These are phyloP conservation scores for Tragulus kanchil DNA, from an alignment of 2,113 vertebrate genomes.

Conservation along the genomic window DNA sequence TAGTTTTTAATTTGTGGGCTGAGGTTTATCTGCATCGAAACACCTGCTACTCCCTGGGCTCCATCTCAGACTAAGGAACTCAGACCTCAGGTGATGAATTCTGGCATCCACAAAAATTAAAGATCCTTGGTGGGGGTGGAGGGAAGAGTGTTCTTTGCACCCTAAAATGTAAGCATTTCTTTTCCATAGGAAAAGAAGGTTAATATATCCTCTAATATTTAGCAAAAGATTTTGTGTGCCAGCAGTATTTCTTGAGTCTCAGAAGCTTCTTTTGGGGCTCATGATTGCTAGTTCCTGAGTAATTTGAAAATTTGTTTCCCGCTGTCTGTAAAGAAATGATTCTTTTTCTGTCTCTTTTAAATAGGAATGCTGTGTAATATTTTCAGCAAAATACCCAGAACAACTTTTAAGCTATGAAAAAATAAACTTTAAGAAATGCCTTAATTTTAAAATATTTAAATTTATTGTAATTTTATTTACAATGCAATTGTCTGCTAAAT, in stretches of 20 bases:
- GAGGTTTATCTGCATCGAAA: neutral
- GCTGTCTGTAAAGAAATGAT: neutral
- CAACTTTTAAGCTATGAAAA: neutral
- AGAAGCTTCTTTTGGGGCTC: neutral
- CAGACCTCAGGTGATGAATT: neutral
- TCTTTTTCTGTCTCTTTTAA: neutral
- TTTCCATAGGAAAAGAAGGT: neutral
- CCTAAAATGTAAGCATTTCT: neutral
- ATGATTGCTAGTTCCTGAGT: neutral
- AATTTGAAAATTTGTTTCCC: neutral
- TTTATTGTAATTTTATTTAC: neutral
- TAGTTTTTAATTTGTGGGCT: neutral
- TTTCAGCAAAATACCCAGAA: neutral
- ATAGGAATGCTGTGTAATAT: neutral
- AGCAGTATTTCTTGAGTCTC: neutral
- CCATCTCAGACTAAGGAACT: neutral
- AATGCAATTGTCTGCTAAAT: neutral
- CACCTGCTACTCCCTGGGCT: neutral
- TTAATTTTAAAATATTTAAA: neutral
- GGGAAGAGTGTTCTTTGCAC: neutral
- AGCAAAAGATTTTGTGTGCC: neutral
- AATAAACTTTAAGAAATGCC: neutral
- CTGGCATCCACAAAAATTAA: neutral
- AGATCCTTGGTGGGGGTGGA: neutral
- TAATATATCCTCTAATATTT: neutral